Evolutionary conservation across 2,797 vertebrate species (phyloP).

Genomic region (Tadarida brasiliensis): DNA sequence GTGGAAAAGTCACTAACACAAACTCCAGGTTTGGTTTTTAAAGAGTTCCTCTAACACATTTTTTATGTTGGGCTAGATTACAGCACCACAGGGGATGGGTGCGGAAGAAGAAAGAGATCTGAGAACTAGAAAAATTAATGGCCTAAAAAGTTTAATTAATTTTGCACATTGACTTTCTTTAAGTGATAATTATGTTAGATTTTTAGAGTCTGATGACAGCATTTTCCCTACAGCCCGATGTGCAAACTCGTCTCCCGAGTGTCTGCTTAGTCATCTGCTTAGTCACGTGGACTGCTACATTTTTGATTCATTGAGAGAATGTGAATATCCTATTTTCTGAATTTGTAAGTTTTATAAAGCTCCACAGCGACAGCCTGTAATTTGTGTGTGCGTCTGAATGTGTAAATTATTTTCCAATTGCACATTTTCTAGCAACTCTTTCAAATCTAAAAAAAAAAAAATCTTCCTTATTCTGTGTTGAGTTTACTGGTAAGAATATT

Average conservation of each 20-base stretch:
- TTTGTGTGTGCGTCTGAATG: slow-evolving; percentile 32
- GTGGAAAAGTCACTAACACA: not conserved
- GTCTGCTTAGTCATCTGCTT: slow-evolving; percentile 75
- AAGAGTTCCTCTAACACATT: not conserved
- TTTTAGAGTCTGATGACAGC: slow-evolving; percentile 56
- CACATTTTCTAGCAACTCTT: slow-evolving; percentile 63
- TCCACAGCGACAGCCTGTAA: slow-evolving; percentile 50
- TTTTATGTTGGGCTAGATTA: not conserved
- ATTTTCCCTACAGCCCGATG: slow-evolving; percentile 60
- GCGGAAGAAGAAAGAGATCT: not conserved
- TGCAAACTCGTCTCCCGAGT: slow-evolving; percentile 52
- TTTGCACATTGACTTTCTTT: slow-evolving; percentile 46
- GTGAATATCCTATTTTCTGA: slow-evolving; percentile 63
- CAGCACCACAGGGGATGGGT: not conserved
- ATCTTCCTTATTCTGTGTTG: slow-evolving; percentile 66
- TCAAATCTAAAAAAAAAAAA: slow-evolving; percentile 23
- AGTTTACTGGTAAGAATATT: slow-evolving; percentile 79
- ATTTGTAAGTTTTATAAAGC: slow-evolving; percentile 55
- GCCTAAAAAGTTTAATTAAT: slow-evolving; percentile 68
- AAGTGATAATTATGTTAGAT: slow-evolving; percentile 64
- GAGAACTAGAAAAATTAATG: slow-evolving; percentile 41
- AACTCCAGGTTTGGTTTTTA: not conserved
- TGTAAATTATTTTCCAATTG: slow-evolving; percentile 73
- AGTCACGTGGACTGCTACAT: slow-evolving; percentile 37
- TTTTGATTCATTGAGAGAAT: slow-evolving; percentile 71